Base-by-base conservation (phyloP, 2,113 vertebrate genomes). In the Aspiorhynchus laticeps region DNA sequence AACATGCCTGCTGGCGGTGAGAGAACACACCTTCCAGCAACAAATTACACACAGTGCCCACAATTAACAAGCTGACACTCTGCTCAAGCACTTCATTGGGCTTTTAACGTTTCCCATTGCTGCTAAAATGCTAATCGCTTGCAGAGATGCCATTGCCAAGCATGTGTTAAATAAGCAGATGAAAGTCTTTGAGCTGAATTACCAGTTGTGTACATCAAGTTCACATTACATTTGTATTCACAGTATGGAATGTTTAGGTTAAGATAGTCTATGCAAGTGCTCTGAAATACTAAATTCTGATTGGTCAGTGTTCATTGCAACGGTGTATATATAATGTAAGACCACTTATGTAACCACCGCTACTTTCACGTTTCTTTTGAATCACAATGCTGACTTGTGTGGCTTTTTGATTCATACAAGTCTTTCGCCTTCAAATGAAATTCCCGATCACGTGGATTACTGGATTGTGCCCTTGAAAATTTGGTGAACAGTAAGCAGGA, bases 61-160 rank as follows among this genome's bases (percentile, higher is more conserved):
- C 87, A 91, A 90, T 91, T 91, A 93, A 86, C 87, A 81, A 87
- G 26, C 90, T 91, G 89, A 92, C 89, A 90, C 84, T 73, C 86
- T 86, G 56, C 24, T 90, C 38, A 85, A 93, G 89, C 90, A 88
- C 90, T 92, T 92, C 91, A 92, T 92, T 91, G 89, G 84, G 67
- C 84, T 89, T 89, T 91, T 79, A 90, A 85, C 84, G 69, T 90
- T 85, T 88, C 85, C 31, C 31, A 76, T 75, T 43, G 80, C 74
- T 67, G 59, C 79, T 83, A 75, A 65, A 78, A 85, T 65, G 51
- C 77, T 86, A 82, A 77, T 78, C 21, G 56, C 46, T 82, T 74
- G 26, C 36, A 79, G 51, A 75, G 11, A 43, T 61, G 56, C 61
- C 71, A 78, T 77, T 31, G 76, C 65, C 38, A 53, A 59, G 24